Percentiles rank a stretch among this genome's conserved stretches.
These are phyloP conservation scores for Cosmia pyralina DNA, from an alignment of 2,888 invertebrate genomes.

Conservation along the genomic window DNA sequence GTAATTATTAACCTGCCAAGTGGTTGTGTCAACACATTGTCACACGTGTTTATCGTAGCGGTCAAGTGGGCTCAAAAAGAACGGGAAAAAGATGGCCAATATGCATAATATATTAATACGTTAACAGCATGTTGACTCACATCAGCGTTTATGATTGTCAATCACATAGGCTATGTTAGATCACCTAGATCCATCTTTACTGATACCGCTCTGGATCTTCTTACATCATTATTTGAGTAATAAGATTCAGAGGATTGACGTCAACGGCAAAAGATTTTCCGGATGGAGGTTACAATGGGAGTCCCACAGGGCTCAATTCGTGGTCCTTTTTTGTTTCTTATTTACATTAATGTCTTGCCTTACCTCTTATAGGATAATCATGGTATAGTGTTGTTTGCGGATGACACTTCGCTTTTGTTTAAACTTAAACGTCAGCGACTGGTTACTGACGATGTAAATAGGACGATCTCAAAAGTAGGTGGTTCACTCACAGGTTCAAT, in stretches of 20 bases:
- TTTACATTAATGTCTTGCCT: neutral
- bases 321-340: neutral
- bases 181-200: too few relatives aligned
- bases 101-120: too few relatives aligned
- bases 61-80: neutral
- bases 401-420: neutral
- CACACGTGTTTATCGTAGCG: neutral
- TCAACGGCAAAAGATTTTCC: neutral
- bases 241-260: neutral
- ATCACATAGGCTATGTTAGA: too few relatives aligned
- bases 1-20: conserved; percentile 1
- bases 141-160: too few relatives aligned
- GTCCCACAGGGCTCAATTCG: neutral
- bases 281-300: neutral
- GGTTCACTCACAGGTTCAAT: too few relatives aligned
- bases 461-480: too few relatives aligned
- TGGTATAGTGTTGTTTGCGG: neutral
- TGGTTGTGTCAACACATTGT: neutral
- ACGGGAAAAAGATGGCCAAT: neutral
- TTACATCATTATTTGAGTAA: neutral
- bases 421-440: too few relatives aligned
- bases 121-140: too few relatives aligned
- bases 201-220: neutral
- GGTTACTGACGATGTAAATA: too few relatives aligned
- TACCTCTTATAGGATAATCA: neutral